Evolutionary conservation across 2,113 vertebrate species (phyloP), one percentile per base, ranked within the genome.

Genomic region (Mionectes macconnelli): DNA sequence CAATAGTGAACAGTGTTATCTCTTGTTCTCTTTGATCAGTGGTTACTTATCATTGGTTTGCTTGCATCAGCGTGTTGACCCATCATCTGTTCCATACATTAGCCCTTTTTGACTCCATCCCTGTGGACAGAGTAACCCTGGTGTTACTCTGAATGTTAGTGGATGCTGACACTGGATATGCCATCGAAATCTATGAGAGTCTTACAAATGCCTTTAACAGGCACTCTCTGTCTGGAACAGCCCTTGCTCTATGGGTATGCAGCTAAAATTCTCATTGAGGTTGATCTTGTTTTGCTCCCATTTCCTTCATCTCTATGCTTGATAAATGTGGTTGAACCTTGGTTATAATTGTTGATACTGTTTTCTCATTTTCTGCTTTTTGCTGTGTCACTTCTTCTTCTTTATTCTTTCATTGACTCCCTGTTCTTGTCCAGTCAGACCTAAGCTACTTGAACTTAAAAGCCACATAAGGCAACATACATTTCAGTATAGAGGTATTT

Each of bases 151-250:
- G 56, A 47, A 33, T 78, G 28, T 63, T 33, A 49, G 20, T 39
- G 25, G 55, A 6, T 90, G 45, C 66, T 90, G 47, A 5, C 35
- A 16, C 8, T 64, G 87, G 15, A 7, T 73, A 8, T 25, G 3
- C 14, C 11, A 2, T 59, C 33, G 47, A 66, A 68, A 47, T 76
- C 55, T 47, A 2, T 45, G 21, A 47, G 39, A 53, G 9, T 42
- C 35, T 52, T 47, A 16, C 0, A 0, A 66, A 24, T 44, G 10
- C 19, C 17, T 60, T 72, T 64, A 21, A 17, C 2, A 1, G 39
- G 11, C 28, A 33, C 1, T 42, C 59, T 74, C 49, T 27, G 30
- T 74, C 49, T 27, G 30, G 47, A 85, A 50, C 3, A 63, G 28
- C 18, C 47, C 23, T 87, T 85, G n/a, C 53, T 72, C 25, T 67